Evolutionary conservation across 2,113 vertebrate genomes (phyloP), one percentile per base, ranked within the genome.

Genomic region (Psittacara wagleri): DNA sequence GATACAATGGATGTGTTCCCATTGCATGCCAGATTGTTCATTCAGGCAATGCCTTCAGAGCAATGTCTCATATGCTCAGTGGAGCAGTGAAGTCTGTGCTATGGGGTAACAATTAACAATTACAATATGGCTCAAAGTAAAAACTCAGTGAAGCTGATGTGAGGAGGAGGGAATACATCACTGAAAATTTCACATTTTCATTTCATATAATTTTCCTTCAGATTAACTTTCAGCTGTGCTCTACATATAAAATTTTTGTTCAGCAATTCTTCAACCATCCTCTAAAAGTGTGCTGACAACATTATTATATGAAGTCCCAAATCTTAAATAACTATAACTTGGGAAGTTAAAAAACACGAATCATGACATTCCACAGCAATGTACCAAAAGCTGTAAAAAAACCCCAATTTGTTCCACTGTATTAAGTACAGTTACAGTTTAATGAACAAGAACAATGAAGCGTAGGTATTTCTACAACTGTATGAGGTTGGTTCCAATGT

Each of bases 361-460:
- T 35, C 25, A 72, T 39, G 48, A 73, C 51, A 51, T 79, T 64
- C 37, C 23, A 44, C 1, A 48, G 44, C 37, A 35, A 48, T n/a
- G 18, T 41, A 64, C 7, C 8, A 20, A 92, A 46, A 24, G 4
- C 14, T 63, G 31, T 24, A 59, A 81, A 91, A 92, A 83, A 29
- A 0, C 0, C 4, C 15, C 59, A 61, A 12, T 37, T n/a, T 59
- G 17, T 74, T 93, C 33, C 16, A 68, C 3, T 2, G 0, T 27
- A 49, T 66, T 64, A 69, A 31, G 27, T 23, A 44, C 33, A 67
- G 18, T 68, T 90, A 51, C 5, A 93, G 7, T 17, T 77, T 37
- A 72, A 44, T 44, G 39, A 89, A 76, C 69, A 59, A 70, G 69
- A 80, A 22, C 27, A 86, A 57, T 0, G 1, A 75, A 90, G 27